Conservation (phyloP, 2,888 invertebrate genomes). For the Sarcophaga carnaria region DNA sequence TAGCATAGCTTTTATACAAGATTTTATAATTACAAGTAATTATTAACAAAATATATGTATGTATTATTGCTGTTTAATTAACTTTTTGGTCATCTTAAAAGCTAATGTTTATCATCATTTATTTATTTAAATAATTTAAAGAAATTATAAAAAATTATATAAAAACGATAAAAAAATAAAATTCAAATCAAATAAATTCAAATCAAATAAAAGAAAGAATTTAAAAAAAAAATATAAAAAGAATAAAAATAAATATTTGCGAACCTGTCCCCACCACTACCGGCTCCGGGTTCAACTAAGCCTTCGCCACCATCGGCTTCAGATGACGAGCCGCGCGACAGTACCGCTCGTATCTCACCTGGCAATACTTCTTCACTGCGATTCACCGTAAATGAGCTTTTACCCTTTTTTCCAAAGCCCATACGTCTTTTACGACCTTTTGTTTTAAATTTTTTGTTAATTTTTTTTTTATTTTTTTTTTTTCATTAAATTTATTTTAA, state of each 20-base stretch:
- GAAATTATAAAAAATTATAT: background rate
- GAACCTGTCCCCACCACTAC: conserved; percentile 89
- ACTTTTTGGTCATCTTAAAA: conserved; percentile 37
- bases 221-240: conserved; percentile 49
- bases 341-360: conserved; percentile 86
- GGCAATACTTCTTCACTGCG: conserved; percentile 98
- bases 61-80: background rate
- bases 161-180: conserved; percentile 69
- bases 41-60: too few relatives aligned
- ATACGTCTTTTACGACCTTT: conserved; percentile 95
- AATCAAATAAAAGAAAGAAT: conserved; percentile 63
- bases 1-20: conserved; percentile 42
- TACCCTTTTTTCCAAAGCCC: conserved; percentile 97
- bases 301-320: conserved; percentile 96
- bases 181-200: conserved; percentile 59
- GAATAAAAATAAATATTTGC: conserved; percentile 73
- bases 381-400: conserved; percentile 98
- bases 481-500: conserved; percentile 68
- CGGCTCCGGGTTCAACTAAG: conserved; percentile 83
- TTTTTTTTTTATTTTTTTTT: conserved; percentile 28
- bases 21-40: too few relatives aligned
- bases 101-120: conserved; percentile 72
- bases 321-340: conserved; percentile 93
- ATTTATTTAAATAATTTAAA: conserved; percentile 8
- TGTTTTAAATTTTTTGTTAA: conserved; percentile 70